phyloP scores from a whole-genome alignment of 2,113 vertebrate genomes.

The Ptyas mucosa region DNA sequence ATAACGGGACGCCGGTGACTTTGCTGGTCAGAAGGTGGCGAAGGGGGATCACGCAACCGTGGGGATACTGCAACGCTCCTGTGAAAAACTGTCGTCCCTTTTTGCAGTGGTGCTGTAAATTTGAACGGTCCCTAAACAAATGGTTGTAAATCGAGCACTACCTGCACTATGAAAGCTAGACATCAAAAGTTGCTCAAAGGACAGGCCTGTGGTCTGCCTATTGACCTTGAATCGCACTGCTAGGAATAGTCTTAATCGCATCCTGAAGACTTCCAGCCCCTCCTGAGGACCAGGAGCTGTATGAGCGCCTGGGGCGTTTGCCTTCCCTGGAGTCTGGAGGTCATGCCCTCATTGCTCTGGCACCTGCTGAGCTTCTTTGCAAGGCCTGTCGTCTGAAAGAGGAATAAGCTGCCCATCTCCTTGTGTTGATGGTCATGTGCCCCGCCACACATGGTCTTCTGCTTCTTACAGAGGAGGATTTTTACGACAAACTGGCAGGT shows the following conservation, averaged over 20 bases:
- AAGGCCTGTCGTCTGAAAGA: background rate
- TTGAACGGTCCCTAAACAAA: background rate
- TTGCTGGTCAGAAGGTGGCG: background rate
- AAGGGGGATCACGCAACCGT: background rate
- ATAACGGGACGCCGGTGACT: no score
- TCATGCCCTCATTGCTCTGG: background rate
- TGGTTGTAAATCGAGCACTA: background rate
- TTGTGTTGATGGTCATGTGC: no score
- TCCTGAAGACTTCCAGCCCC: background rate
- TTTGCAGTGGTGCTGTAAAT: background rate
- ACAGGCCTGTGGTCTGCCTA: background rate
- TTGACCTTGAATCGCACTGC: background rate
- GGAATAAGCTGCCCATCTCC: background rate
- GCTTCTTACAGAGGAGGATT: conserved; percentile 80
- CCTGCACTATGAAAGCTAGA: background rate
- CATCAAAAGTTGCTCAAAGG: background rate
- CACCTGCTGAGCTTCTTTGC: background rate
- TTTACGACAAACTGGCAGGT: conserved; percentile 86
- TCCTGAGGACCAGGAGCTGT: background rate
- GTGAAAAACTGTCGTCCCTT: background rate
- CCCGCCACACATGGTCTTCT: background rate
- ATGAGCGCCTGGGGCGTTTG: background rate
- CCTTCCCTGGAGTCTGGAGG: background rate
- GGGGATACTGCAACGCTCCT: background rate
- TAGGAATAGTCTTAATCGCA: background rate